Percentiles rank a stretch among this genome's conserved stretches.
phyloP scores from a whole-genome alignment of 2,888 invertebrate genomes.

The Mechanitis messenoides region DNA sequence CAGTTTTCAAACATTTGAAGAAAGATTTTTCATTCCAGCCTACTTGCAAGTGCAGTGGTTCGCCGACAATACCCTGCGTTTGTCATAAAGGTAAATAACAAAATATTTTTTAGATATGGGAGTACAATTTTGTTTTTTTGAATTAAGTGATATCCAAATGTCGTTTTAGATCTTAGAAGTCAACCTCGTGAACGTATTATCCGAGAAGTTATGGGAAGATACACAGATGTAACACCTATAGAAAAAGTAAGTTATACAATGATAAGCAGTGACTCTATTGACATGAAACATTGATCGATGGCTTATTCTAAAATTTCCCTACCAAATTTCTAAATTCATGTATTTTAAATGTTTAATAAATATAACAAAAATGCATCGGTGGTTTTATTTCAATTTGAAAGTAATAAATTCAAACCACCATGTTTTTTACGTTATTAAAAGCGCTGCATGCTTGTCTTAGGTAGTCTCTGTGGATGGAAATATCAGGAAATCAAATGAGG shows the following conservation, averaged over 20 bases:
- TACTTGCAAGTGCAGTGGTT: slow-evolving; percentile 35
- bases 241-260: slow-evolving; percentile 54
- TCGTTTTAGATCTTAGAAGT: slow-evolving; percentile 53
- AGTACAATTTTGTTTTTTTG: slow-evolving; percentile 26
- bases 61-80: slow-evolving; percentile 31
- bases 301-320: not conserved
- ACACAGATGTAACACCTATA: slow-evolving; percentile 43
- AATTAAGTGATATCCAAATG: slow-evolving; percentile 30
- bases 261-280: slow-evolving; percentile 36
- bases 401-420: slow-evolving; percentile 38
- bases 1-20: no score
- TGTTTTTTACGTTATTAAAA: slow-evolving; percentile 17
- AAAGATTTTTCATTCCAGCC: slow-evolving; percentile 34
- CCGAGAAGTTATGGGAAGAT: slow-evolving; percentile 57
- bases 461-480: slow-evolving; percentile 30
- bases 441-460: slow-evolving; percentile 37
- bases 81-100: slow-evolving; percentile 44
- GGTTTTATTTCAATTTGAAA: slow-evolving; percentile 44
- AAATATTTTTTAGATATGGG: slow-evolving; percentile 25
- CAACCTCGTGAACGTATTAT: slow-evolving; percentile 50
- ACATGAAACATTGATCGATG: slow-evolving; percentile 11
- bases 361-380: slow-evolving; percentile 35
- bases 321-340: not conserved
- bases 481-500: slow-evolving; percentile 10
- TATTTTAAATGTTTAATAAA: slow-evolving; percentile 12